Evolutionary conservation across 2,113 vertebrate species (phyloP).

Genomic region (Lethenteron reissneri): DNA sequence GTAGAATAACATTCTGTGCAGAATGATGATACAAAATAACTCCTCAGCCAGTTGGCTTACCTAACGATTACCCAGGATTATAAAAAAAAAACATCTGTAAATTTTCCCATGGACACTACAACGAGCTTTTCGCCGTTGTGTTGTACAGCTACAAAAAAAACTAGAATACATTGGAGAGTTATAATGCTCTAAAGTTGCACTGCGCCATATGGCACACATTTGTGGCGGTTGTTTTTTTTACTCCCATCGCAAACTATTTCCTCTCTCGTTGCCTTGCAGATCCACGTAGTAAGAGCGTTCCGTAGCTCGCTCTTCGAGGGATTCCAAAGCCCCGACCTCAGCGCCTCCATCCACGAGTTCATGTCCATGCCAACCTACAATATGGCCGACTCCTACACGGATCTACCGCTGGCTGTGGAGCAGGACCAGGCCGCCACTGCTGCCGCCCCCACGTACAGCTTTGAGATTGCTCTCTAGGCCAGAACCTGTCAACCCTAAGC

Average conservation of each 20-base stretch:
- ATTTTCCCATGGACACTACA: not conserved
- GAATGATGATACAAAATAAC: too few relatives aligned
- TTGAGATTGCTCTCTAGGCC: too few relatives aligned
- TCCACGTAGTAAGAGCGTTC: constrained; percentile 6
- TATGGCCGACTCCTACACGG: not conserved
- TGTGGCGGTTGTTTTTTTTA: not conserved
- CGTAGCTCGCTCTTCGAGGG: constrained; percentile 3
- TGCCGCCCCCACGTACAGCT: too few relatives aligned
- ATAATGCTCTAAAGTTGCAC: not conserved
- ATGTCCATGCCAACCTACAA: not conserved
- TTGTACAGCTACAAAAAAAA: not conserved
- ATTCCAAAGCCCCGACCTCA: not conserved
- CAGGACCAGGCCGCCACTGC: too few relatives aligned
- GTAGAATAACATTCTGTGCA: too few relatives aligned
- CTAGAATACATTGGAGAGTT: not conserved
- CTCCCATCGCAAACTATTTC: not conserved
- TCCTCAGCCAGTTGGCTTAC: too few relatives aligned
- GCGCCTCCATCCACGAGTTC: constrained; percentile 1
- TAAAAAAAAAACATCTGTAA: not conserved
- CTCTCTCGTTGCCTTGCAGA: not conserved
- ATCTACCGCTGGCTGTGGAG: not conserved
- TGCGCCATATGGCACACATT: not conserved
- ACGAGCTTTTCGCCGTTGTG: not conserved
- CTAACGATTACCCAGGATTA: not conserved
- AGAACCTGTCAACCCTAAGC: too few relatives aligned